Evolutionary conservation across 2,113 vertebrate species (phyloP).

Genomic region (Aptenodytes patagonicus): DNA sequence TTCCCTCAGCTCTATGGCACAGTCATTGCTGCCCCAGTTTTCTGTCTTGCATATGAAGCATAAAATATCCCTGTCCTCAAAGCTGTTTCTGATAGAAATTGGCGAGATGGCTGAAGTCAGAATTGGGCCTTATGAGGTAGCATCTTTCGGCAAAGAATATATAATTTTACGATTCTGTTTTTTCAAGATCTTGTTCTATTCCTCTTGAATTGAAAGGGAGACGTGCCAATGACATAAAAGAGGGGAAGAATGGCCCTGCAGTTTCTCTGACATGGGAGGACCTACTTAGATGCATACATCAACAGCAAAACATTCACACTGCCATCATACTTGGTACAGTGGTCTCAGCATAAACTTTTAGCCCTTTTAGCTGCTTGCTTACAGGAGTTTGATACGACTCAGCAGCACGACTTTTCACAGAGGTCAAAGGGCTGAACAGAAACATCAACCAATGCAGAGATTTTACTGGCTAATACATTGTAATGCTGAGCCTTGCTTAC

Average conservation of each 20-base stretch:
- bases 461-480: neutral
- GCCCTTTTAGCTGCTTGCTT: neutral
- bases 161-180: neutral
- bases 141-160: neutral
- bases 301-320: neutral
- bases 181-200: neutral
- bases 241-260: neutral
- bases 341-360: neutral
- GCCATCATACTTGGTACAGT: neutral
- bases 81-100: neutral
- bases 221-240: neutral
- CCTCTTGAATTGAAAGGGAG: neutral
- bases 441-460: neutral
- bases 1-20: constrained; percentile 36
- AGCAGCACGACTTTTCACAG: neutral
- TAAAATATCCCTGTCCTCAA: constrained; percentile 1
- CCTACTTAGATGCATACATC: neutral
- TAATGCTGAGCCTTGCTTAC: neutral
- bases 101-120: neutral
- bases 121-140: neutral
- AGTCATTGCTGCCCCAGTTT: constrained; percentile 54
- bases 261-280: neutral
- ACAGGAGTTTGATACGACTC: neutral
- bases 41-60: neutral
- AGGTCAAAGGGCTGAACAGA: neutral